A percentile compares a stretch with the other conserved stretches of the same genome.
Conservation (phyloP, 2,113 vertebrate species). For the Arizona elegans region DNA sequence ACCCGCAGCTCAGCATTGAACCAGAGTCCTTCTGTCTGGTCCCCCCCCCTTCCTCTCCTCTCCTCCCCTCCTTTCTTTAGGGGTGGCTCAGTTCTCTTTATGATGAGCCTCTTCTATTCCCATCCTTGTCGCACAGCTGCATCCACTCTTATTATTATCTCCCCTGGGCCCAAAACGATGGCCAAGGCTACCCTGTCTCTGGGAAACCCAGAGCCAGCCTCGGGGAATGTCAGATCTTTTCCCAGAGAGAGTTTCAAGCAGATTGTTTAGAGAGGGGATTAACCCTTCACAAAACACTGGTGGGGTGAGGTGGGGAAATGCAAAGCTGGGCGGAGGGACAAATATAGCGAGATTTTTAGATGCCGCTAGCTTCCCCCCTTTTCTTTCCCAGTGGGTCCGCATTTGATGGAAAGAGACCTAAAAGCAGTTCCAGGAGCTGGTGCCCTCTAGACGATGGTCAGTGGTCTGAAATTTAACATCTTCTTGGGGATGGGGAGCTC, state of each 20-base stretch:
- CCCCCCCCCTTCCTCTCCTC: not conserved
- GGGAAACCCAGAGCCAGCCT: constrained; percentile 23
- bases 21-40: not conserved
- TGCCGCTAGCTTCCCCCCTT: too few relatives aligned
- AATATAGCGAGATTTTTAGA: not conserved
- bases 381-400: not conserved
- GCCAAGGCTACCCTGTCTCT: constrained; percentile 19
- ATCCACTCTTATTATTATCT: constrained; percentile 12
- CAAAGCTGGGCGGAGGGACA: not conserved
- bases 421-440: not conserved
- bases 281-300: constrained; percentile 6
- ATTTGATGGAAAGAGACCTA: not conserved
- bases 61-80: not conserved
- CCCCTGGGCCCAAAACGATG: constrained; percentile 4
- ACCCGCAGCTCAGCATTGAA: not conserved
- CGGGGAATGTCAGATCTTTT: constrained; percentile 9
- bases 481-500: not conserved
- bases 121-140: constrained; percentile 26
- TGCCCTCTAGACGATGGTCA: not conserved
- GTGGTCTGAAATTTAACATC: not conserved
- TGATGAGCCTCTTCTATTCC: not conserved
- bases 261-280: constrained; percentile 20
- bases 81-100: constrained; percentile 4
- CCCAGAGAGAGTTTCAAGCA: constrained; percentile 15
- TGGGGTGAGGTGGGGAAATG: not conserved